Evolutionary conservation across 2,113 vertebrate genomes (phyloP).

Genomic region (Albula goreensis): DNA sequence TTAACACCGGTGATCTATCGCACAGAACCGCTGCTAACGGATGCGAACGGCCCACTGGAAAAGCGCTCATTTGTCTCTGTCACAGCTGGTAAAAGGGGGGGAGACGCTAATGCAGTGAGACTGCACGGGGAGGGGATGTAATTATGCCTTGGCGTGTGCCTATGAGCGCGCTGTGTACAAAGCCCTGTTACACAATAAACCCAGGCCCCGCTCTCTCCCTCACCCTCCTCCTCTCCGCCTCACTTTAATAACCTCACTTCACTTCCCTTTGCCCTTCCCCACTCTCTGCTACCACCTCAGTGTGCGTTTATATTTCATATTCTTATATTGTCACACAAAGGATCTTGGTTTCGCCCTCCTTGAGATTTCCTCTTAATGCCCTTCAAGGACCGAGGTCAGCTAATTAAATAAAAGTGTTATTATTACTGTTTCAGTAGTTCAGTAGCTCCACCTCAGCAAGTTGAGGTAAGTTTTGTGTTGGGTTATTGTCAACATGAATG

Average conservation of each 20-base stretch:
- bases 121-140: neutral
- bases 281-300: slow-evolving; percentile 28
- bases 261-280: slow-evolving; percentile 31
- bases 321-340: neutral
- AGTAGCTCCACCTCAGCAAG: too few species aligned
- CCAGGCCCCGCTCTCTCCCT: slow-evolving; percentile 41
- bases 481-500: neutral
- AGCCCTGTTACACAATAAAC: slow-evolving; percentile 75
- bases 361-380: neutral
- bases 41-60: neutral
- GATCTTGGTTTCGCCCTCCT: neutral
- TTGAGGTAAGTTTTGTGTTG: too few species aligned
- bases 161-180: slow-evolving; percentile 64
- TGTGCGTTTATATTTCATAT: slow-evolving; percentile 16
- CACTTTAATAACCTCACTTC: slow-evolving; percentile 29
- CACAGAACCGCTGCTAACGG: neutral
- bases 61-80: slow-evolving; percentile 4
- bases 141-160: slow-evolving; percentile 49
- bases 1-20: neutral
- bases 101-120: neutral
- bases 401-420: too few species aligned
- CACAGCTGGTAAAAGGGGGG: slow-evolving; percentile 7
- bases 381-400: neutral
- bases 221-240: slow-evolving; percentile 3
- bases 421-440: neutral